Percentiles rank a stretch among this genome's conserved stretches.
Evolutionary conservation across 2,113 vertebrate genomes (phyloP).

Genomic region (Corythaeola cristata): DNA sequence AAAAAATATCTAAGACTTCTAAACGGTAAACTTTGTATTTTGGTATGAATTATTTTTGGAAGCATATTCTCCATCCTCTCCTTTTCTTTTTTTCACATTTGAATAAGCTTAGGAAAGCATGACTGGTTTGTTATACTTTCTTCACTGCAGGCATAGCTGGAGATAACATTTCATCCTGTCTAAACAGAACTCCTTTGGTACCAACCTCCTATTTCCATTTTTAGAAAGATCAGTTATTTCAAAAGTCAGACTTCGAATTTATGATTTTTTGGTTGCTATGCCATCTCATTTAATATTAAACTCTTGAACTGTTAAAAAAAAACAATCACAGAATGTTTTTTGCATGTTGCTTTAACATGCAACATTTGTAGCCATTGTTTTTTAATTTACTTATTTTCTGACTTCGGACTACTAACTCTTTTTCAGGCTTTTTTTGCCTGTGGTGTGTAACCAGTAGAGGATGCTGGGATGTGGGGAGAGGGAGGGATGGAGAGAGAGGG

Average conservation of each 20-base stretch:
- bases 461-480: background rate
- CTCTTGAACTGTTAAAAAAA: background rate
- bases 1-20: conserved; percentile 43
- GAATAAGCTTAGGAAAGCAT: conserved; percentile 40
- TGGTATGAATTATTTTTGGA: conserved; percentile 28
- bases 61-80: background rate
- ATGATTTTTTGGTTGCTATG: background rate
- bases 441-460: background rate
- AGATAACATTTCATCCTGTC: conserved; percentile 17
- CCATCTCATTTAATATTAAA: background rate
- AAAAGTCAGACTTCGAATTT: background rate
- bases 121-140: conserved; percentile 26
- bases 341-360: background rate
- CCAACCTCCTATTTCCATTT: background rate
- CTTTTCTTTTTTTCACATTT: background rate
- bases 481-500: background rate
- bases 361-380: background rate
- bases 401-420: background rate
- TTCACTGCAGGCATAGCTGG: background rate
- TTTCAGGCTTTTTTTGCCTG: background rate
- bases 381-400: background rate
- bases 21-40: conserved; percentile 32
- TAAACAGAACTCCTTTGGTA: conserved; percentile 28
- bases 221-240: background rate
- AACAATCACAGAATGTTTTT: background rate